These are phyloP conservation scores for Carlito syrichta DNA, from an alignment of 2,113 vertebrate genomes.

Conservation along the genomic window DNA sequence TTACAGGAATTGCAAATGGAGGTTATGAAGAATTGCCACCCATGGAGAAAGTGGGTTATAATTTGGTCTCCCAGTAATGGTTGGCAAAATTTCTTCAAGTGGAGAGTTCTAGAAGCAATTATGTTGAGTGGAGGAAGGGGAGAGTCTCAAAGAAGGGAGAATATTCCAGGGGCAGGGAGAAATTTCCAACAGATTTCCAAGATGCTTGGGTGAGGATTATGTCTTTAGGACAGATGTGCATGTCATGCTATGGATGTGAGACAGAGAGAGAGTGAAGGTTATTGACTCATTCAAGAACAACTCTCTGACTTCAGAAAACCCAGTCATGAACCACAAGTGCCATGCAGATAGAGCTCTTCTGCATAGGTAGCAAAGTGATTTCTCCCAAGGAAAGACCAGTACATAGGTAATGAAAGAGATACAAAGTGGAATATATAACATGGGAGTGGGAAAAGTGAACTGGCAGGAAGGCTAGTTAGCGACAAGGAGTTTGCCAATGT, in stretches of 20 bases:
- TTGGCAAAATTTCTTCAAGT: not conserved
- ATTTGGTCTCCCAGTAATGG: not conserved
- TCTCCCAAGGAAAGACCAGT: not conserved
- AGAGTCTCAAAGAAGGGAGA: not conserved
- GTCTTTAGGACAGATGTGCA: not conserved
- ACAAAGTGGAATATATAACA: not conserved
- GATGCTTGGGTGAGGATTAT: not conserved
- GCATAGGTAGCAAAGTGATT: not conserved
- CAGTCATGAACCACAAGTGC: not conserved
- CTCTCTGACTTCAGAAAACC: not conserved
- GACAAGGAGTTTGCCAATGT: not conserved
- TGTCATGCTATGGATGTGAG: not conserved
- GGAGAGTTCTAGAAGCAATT: not conserved
- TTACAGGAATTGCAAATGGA: not conserved
- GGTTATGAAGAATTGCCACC: not conserved
- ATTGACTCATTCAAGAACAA: not conserved
- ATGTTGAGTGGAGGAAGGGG: not conserved
- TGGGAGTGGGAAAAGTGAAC: not conserved
- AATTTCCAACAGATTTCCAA: not conserved
- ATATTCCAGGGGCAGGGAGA: not conserved
- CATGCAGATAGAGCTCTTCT: not conserved
- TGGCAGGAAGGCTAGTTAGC: not conserved
- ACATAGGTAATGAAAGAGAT: not conserved
- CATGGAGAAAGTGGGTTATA: not conserved
- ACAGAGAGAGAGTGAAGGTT: not conserved